Evolutionary conservation across 2,113 vertebrate genomes (phyloP).

Genomic region (Oncorhynchus kisutch): DNA sequence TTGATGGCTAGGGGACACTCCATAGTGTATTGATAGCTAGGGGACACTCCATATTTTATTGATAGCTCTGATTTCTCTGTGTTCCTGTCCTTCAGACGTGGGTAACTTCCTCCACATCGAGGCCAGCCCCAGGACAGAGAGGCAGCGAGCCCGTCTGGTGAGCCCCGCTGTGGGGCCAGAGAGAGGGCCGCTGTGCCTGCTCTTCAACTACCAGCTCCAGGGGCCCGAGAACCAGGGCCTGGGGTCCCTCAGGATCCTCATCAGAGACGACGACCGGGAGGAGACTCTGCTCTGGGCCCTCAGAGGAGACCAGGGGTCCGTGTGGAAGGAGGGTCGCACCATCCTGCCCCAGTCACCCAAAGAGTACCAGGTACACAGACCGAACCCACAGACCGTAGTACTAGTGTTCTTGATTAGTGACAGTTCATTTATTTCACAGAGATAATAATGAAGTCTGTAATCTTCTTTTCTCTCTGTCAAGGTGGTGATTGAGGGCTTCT

Average conservation of each 20-base stretch:
- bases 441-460: too few species aligned
- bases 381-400: not conserved
- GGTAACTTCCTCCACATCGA: constrained; percentile 86
- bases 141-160: constrained; percentile 83
- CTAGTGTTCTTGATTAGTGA: too few species aligned
- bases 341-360: constrained; percentile 88
- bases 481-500: constrained; percentile 94
- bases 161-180: constrained; percentile 86
- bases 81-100: constrained; percentile 65
- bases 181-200: constrained; percentile 84
- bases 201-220: constrained; percentile 87
- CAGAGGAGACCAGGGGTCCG: constrained; percentile 84
- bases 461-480: constrained; percentile 58
- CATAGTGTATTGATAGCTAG: too few species aligned
- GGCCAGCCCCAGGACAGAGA: constrained; percentile 77
- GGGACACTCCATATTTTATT: too few species aligned
- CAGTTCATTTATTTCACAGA: too few species aligned
- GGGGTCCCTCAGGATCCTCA: constrained; percentile 82
- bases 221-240: constrained; percentile 72
- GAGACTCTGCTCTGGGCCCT: constrained; percentile 88
- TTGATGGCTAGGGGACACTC: too few species aligned
- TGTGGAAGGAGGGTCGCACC: constrained; percentile 92
- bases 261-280: constrained; percentile 81
- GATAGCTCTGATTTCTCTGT: not conserved
- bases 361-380: constrained; percentile 83